Conservation (phyloP, 2,888 invertebrate species). For the Eupithecia pulchellata region DNA sequence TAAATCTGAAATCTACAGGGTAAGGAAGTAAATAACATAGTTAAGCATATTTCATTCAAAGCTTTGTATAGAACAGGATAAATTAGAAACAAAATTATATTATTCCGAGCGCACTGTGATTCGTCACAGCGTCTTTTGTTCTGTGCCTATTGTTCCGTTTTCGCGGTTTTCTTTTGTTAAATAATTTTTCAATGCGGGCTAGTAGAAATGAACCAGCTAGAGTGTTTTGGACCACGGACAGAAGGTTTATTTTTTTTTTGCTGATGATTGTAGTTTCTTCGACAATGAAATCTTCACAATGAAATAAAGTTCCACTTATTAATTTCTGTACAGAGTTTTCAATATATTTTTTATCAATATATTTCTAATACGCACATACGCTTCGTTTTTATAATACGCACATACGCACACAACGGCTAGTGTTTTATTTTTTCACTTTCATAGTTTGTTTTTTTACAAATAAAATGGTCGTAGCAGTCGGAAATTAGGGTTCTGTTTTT, state of each 20-base stretch:
- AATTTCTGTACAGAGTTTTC: not conserved
- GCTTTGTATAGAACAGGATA: not conserved
- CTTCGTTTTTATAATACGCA: no score
- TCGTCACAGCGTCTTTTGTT: constrained; percentile 62
- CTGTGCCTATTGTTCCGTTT: constrained; percentile 65
- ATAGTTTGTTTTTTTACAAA: no score
- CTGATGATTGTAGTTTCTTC: not conserved
- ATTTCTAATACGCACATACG: no score
- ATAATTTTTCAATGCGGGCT: not conserved
- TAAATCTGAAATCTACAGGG: no score
- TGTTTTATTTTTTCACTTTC: no score
- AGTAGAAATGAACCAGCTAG: not conserved
- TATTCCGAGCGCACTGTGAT: constrained; percentile 40
- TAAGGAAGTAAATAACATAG: no score
- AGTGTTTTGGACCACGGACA: not conserved
- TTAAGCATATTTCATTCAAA: not conserved
- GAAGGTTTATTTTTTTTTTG: not conserved
- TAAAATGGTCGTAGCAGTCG: no score
- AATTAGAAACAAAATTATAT: constrained; percentile 9
- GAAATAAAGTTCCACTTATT: not conserved
- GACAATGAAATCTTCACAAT: not conserved
- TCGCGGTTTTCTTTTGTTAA: constrained; percentile 61
- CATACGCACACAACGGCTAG: no score
- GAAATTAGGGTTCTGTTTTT: no score
- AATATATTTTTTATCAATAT: no score